Evolutionary conservation across 2,113 vertebrate genomes (phyloP).

Genomic region (Onychostruthus taczanowskii): DNA sequence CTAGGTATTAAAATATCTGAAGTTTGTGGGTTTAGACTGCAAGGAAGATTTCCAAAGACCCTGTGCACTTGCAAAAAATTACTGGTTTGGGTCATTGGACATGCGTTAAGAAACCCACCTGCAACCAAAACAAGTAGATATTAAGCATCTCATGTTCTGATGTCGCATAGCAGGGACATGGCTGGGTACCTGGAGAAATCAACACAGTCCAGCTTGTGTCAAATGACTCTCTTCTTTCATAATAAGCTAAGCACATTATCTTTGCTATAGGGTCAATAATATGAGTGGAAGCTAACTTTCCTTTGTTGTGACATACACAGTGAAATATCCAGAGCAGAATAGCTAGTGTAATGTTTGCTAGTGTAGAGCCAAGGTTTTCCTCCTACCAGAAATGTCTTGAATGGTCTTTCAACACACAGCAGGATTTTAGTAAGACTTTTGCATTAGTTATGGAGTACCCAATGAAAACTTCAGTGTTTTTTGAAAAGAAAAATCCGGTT

Average conservation of each 20-base stretch:
- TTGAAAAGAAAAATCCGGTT: not conserved
- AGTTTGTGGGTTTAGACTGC: not conserved
- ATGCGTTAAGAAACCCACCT: not conserved
- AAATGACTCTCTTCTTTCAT: not conserved
- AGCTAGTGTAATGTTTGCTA: not conserved
- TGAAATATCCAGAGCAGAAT: not conserved
- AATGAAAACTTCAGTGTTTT: not conserved
- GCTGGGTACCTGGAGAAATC: not conserved
- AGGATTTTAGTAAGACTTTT: not conserved
- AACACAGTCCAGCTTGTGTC: not conserved
- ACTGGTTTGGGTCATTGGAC: not conserved
- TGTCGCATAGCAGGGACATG: not conserved
- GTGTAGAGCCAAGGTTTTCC: not conserved
- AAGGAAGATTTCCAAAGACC: not conserved
- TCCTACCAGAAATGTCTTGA: not conserved
- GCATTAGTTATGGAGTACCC: not conserved
- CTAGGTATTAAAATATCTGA: not conserved
- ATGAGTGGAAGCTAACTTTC: not conserved
- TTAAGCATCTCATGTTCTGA: not conserved
- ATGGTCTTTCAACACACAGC: not conserved
- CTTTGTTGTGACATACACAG: not conserved
- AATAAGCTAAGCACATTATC: not conserved
- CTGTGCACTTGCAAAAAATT: not conserved
- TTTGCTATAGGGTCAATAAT: not conserved
- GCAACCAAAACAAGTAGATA: not conserved